phyloP scores from a whole-genome alignment of 2,888 invertebrate genomes.

The Sarcophaga carnaria region DNA sequence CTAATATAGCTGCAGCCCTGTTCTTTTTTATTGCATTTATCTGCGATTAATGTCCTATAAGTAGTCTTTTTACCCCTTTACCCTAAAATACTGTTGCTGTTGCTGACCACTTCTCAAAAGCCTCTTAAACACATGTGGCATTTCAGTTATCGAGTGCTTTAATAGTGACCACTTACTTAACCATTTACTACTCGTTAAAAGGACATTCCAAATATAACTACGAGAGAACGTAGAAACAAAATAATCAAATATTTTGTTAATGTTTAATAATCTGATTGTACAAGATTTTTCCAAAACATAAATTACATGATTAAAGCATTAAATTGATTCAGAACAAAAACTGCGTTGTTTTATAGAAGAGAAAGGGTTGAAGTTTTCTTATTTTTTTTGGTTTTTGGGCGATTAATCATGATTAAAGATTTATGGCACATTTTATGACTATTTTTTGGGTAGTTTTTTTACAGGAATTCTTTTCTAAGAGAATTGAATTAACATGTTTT shows the following conservation, averaged over 20 bases:
- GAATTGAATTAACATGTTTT: constrained; percentile 60
- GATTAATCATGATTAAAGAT: constrained; percentile 62
- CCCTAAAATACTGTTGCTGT: constrained; percentile 15
- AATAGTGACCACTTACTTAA: constrained; percentile 62
- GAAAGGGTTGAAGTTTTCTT: constrained; percentile 55
- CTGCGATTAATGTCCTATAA: constrained; percentile 44
- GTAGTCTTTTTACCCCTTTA: constrained; percentile 38
- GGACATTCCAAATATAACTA: constrained; percentile 17
- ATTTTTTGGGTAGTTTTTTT: constrained; percentile 45
- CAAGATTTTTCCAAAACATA: constrained; percentile 41
- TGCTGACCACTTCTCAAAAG: constrained; percentile 49
- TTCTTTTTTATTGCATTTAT: neutral
- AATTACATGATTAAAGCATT: constrained; percentile 59
- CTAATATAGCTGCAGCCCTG: no score
- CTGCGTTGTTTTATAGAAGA: constrained; percentile 36
- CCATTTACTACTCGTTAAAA: constrained; percentile 59
- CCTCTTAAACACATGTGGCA: constrained; percentile 59
- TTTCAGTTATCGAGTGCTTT: constrained; percentile 43
- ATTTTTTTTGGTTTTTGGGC: neutral
- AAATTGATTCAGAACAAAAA: constrained; percentile 8
- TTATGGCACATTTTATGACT: constrained; percentile 59
- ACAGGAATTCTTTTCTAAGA: constrained; percentile 24
- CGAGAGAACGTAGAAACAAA: constrained; percentile 1
- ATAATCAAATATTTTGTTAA: constrained; percentile 2
- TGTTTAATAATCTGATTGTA: constrained; percentile 56